Percentiles rank a stretch among this genome's conserved stretches.
Conservation (phyloP, 1,140 invertebrate species). For the Lasioglossum baleicum region DNA sequence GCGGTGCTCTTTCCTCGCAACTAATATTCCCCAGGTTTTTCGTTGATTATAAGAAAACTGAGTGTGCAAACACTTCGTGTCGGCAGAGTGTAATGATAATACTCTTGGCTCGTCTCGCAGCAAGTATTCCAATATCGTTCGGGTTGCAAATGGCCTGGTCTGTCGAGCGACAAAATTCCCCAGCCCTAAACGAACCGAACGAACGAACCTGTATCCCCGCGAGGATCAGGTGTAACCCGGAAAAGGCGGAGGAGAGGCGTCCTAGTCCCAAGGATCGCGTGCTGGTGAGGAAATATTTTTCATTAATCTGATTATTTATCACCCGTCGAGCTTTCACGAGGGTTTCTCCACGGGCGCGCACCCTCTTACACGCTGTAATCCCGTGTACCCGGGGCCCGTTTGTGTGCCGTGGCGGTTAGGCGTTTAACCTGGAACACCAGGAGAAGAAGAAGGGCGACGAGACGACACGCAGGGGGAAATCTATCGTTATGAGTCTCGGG, state of each 20-base stretch:
- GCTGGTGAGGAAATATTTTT: conserved; percentile 74
- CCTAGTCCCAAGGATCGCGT: neutral
- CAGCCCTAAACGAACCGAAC: neutral
- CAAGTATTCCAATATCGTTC: neutral
- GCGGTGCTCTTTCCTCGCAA: no score
- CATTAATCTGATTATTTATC: conserved; percentile 80
- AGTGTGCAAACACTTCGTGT: no score
- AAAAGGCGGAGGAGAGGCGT: neutral
- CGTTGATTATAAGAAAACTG: no score
- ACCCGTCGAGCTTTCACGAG: conserved; percentile 65
- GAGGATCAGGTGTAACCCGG: conserved; percentile 24
- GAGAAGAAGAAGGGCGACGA: conserved; percentile 48
- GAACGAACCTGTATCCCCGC: neutral
- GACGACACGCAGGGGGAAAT: conserved; percentile 23
- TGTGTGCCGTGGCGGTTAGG: conserved; percentile 44
- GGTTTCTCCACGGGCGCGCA: conserved; percentile 25
- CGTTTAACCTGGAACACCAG: conserved; percentile 50
- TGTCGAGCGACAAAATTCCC: neutral
- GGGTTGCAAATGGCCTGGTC: neutral
- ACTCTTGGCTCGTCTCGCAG: no score
- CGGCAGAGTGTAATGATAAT: no score
- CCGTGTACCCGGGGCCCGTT: conserved; percentile 45
- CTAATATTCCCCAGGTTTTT: no score
- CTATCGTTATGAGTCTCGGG: conserved; percentile 22
- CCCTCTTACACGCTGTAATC: conserved; percentile 70